Evolutionary conservation across 2,888 invertebrate genomes (phyloP), one percentile per base, ranked within the genome.

Genomic region (Sicus ferrugineus): DNA sequence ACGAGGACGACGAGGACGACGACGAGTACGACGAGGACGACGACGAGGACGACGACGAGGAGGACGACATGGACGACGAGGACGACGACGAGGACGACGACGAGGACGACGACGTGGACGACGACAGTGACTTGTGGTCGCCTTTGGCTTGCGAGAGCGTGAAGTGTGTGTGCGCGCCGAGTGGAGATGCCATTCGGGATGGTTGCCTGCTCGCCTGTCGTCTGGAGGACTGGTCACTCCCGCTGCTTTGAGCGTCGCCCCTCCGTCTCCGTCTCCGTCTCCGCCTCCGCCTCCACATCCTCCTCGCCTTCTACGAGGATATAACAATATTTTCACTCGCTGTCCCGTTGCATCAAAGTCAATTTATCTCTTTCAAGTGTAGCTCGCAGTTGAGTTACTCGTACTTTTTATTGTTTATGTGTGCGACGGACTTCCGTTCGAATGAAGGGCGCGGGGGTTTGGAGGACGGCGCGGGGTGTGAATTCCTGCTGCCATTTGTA

Each of bases 291-390:
- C n/a, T n/a, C n/a, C n/a, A n/a, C n/a, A n/a, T n/a, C n/a, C n/a
- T n/a, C 9, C 54, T 16, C 21, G 54, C 56, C n/a, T 26, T 6
- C 28, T n/a, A n/a, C n/a, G 19, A 50, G 28, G 65, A 30, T 52
- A 26, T 48, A 67, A 67, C 67, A 59, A 67, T 67, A 67, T 67
- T 67, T 67, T 67, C 46, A 66, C 48, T 59, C 48, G 21, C 73
- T 72, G 74, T 73, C 75, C 71, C 72, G 74, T 74, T 77, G 75
- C 76, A 77, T 77, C 76, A 77, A 77, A 76, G 77, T 77, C 74
- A 75, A 77, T 77, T 76, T 76, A 74, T 74, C 74, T 69, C 59
- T 70, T 71, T 71, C 73, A 70, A 69, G 73, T 69, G 70, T 63
- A 61, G 63, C 58, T 56, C 9, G 19, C n/a, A 58, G 30, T 31